A percentile compares a stretch with the other conserved stretches of the same genome.
These are phyloP conservation scores for Neocrepidodera transversa DNA, from an alignment of 2,888 invertebrate genomes.

Conservation along the genomic window DNA sequence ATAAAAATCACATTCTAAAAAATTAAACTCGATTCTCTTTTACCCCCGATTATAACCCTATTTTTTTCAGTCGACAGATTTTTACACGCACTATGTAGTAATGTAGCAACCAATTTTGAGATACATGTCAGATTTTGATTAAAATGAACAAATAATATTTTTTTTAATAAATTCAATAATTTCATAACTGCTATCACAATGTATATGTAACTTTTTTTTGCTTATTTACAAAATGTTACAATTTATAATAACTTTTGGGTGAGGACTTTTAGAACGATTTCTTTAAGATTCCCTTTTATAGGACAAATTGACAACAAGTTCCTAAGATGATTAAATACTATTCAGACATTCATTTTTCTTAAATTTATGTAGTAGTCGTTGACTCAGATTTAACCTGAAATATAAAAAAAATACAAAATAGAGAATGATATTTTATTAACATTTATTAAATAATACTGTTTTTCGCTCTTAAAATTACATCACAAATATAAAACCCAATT, in stretches of 20 bases:
- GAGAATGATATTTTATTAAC: no score
- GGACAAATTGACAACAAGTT: slow-evolving; percentile 43
- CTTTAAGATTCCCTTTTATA: slow-evolving; percentile 27
- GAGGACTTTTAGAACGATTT: slow-evolving; percentile 32
- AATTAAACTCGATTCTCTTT: slow-evolving; percentile 32
- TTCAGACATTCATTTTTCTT: slow-evolving; percentile 41
- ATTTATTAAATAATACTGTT: slow-evolving; percentile 12
- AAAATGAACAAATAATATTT: slow-evolving; percentile 18
- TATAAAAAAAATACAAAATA: slow-evolving; percentile 1
- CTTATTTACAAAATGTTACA: slow-evolving; percentile 41
- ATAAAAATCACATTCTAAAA: slow-evolving; percentile 40
- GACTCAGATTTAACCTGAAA: slow-evolving; percentile 32
- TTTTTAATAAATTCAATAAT: slow-evolving; percentile 24
- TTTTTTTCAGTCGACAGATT: slow-evolving; percentile 32
- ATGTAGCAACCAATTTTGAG: slow-evolving; percentile 30
- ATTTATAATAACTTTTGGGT: slow-evolving; percentile 23
- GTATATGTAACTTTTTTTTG: slow-evolving; percentile 32
- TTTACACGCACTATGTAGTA: slow-evolving; percentile 29
- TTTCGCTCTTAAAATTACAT: slow-evolving; percentile 13
- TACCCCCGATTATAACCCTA: slow-evolving; percentile 32
- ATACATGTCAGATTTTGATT: slow-evolving; percentile 6
- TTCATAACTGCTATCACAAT: slow-evolving; percentile 38
- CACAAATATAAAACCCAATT: neutral
- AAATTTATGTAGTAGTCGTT: slow-evolving; percentile 38
- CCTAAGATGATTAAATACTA: slow-evolving; percentile 44